Evolutionary conservation across 2,888 invertebrate genomes (phyloP).

Genomic region (Prosopocoilus inquinatus): DNA sequence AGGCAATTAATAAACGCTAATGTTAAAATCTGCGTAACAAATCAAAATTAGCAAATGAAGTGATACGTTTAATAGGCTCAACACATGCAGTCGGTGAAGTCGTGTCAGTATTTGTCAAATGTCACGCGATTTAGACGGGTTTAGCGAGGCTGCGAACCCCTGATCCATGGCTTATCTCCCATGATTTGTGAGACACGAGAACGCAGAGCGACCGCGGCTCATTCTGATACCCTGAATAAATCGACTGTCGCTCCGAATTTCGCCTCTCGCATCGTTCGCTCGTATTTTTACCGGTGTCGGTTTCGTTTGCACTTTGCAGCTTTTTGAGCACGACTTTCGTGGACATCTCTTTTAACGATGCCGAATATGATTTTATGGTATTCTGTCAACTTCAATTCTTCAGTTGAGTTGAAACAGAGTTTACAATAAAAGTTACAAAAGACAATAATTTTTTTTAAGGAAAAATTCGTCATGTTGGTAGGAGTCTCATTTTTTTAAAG

Average conservation of each 20-base stretch:
- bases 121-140: slow-evolving; percentile 40
- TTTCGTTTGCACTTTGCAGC: too few species aligned
- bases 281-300: slow-evolving; percentile 38
- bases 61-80: slow-evolving; percentile 18
- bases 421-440: too few species aligned
- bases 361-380: too few species aligned
- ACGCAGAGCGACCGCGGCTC: slow-evolving; percentile 32
- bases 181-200: slow-evolving; percentile 49
- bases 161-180: slow-evolving; percentile 42
- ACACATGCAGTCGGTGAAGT: slow-evolving; percentile 19
- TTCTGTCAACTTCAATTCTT: too few species aligned
- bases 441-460: too few species aligned
- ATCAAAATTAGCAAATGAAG: slow-evolving; percentile 28
- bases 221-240: slow-evolving; percentile 40
- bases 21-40: slow-evolving; percentile 23
- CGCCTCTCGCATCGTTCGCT: slow-evolving; percentile 35
- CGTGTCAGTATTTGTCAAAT: slow-evolving; percentile 44
- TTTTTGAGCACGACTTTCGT: too few species aligned
- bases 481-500: too few species aligned
- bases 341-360: too few species aligned
- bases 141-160: slow-evolving; percentile 35
- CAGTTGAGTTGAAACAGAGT: too few species aligned
- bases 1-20: not conserved
- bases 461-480: too few species aligned
- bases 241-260: slow-evolving; percentile 39